Base-by-base conservation (phyloP, 1,140 invertebrate genomes). In the Eumeta japonica region DNA sequence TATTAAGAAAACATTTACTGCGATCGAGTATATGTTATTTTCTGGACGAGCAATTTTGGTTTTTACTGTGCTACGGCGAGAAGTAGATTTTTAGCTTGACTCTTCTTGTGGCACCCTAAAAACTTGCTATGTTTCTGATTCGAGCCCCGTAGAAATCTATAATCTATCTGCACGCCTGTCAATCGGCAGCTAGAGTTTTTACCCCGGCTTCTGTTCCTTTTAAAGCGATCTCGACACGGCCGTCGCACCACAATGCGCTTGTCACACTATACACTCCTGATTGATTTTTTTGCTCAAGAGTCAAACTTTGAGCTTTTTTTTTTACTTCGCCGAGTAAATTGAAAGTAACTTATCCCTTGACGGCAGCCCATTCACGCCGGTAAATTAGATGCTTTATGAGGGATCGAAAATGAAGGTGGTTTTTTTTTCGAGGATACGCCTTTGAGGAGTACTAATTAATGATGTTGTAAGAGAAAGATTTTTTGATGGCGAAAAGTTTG, bases 211-310 rank as follows among this genome's bases (percentile, higher is more conserved):
- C 46, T 67, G 49, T 58, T 53, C 56, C n/a, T n/a, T 58, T 49
- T 60, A 46, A 50, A 35, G 45, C 29, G 53, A 28, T 61, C 67
- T 68, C 41, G 59, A 52, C 46, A 67, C 61, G 68, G 51, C 58
- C 55, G 60, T 71, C 66, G 43, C 12, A 18, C 33, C 28, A 71
- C 62, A 73, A 73, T 57, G 44, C 35, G 49, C 64, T 24, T 73
- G 68, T 71, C 68, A 71, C 62, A 61, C 50, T 31, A 44, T 19
- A 45, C 47, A 39, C 46, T 62, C 68, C 59, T 68, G 62, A 68
- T 71, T 63, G 64, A 73, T 68, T 73, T 73, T 67, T 68, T 73
- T 45, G n/a, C 39, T 47, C 28, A 47, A 5, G 20, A 24, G n/a
- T 24, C 20, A 24, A 24, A 10, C 5, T 24, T 7, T 24, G 20